Percentiles rank a stretch among this genome's conserved stretches.
These are phyloP conservation scores for Barypeithes pellucidus DNA, from an alignment of 2,888 invertebrate genomes.

Conservation along the genomic window DNA sequence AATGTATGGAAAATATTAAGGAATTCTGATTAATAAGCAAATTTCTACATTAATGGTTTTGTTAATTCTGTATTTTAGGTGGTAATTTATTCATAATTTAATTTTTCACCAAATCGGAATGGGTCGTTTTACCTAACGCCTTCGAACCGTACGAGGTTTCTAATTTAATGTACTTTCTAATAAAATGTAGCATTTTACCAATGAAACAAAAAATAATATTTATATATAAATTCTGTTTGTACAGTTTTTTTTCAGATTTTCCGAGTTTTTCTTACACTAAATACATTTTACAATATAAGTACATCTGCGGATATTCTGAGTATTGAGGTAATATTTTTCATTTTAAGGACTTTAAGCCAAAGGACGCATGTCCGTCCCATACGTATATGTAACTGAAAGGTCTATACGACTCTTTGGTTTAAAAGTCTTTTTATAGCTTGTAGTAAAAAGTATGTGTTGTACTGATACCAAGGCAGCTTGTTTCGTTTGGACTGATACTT, in stretches of 20 bases:
- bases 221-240: conserved; percentile 39
- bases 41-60: too few species aligned
- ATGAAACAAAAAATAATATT: conserved; percentile 1
- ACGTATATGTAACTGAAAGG: neutral
- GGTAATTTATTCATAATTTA: too few species aligned
- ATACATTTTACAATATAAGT: conserved; percentile 71
- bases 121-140: too few species aligned
- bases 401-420: conserved; percentile 26
- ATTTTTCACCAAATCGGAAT: too few species aligned
- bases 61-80: too few species aligned
- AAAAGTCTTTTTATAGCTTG: conserved; percentile 40
- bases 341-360: conserved; percentile 54
- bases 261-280: conserved; percentile 65
- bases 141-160: too few species aligned
- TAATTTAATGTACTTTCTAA: neutral
- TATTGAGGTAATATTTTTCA: conserved; percentile 71
- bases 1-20: too few species aligned
- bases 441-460: conserved; percentile 64
- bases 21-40: too few species aligned
- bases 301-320: conserved; percentile 71
- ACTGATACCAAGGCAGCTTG: conserved; percentile 72
- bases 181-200: conserved; percentile 32
- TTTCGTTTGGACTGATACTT: conserved; percentile 57
- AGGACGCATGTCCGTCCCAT: conserved; percentile 25
- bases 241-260: conserved; percentile 47